phyloP scores from a whole-genome alignment of 2,113 vertebrate genomes.

The Gambusia holbrooki region DNA sequence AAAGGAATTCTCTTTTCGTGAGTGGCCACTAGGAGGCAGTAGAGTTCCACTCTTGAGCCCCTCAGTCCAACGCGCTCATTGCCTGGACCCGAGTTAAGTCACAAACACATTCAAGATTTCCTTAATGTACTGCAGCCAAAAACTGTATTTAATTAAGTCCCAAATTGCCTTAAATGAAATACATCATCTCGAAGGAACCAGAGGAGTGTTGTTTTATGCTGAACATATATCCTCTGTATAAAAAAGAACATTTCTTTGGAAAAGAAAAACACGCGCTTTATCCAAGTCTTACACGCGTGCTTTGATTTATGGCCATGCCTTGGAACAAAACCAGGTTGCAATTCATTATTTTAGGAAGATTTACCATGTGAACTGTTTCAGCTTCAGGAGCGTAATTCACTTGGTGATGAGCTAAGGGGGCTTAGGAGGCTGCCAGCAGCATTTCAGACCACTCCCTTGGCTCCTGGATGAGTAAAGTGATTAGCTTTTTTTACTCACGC shows the following conservation, averaged over 20 bases:
- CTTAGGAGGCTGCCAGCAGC: slow-evolving; percentile 38
- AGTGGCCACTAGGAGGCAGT: slow-evolving; percentile 69
- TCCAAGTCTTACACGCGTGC: slow-evolving; percentile 41
- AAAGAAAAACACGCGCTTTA: slow-evolving; percentile 35
- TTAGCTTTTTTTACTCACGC: slow-evolving; percentile 18
- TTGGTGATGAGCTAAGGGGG: slow-evolving; percentile 60
- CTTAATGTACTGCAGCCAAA: slow-evolving; percentile 29
- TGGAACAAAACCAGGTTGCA: slow-evolving; percentile 49
- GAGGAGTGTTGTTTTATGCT: neutral
- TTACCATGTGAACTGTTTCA: slow-evolving; percentile 57
- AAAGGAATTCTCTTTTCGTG: neutral
- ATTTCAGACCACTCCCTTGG: slow-evolving; percentile 23
- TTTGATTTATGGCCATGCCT: slow-evolving; percentile 51
- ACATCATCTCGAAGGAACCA: slow-evolving; percentile 1
- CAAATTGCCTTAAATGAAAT: slow-evolving; percentile 33
- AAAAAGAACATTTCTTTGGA: slow-evolving; percentile 50
- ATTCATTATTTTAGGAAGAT: slow-evolving; percentile 54
- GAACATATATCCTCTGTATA: slow-evolving; percentile 11
- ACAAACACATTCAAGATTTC: slow-evolving; percentile 35
- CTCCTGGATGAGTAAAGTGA: slow-evolving; percentile 22
- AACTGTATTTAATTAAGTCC: slow-evolving; percentile 32
- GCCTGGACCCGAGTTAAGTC: slow-evolving; percentile 36
- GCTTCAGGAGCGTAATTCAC: slow-evolving; percentile 30
- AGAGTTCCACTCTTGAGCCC: slow-evolving; percentile 56
- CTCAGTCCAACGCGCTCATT: neutral